Conservation (phyloP, 2,113 vertebrate species). For the Eptesicus fuscus region DNA sequence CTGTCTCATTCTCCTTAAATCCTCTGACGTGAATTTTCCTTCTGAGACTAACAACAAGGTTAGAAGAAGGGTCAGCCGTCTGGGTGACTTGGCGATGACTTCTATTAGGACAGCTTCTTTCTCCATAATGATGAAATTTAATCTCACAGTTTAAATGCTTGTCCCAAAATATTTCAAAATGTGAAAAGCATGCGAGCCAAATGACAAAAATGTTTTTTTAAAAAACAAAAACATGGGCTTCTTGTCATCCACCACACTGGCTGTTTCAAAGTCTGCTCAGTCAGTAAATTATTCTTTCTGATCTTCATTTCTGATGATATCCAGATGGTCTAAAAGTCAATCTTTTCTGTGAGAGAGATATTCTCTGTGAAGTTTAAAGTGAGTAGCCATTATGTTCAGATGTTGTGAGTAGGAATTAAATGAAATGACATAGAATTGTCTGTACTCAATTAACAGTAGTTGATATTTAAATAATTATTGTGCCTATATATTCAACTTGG, state of each 20-base stretch:
- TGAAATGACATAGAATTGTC: background rate
- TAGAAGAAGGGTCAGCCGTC: constrained; percentile 11
- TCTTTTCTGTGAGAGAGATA: constrained; percentile 44
- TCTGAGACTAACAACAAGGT: background rate
- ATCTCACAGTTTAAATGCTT: constrained; percentile 65
- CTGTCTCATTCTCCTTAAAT: background rate
- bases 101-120: background rate
- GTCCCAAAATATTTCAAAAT: constrained; percentile 74
- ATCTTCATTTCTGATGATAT: constrained; percentile 61
- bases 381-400: background rate
- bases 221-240: constrained; percentile 70
- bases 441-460: background rate
- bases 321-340: constrained; percentile 70
- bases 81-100: constrained; percentile 16
- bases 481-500: background rate
- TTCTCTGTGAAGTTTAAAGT: constrained; percentile 51
- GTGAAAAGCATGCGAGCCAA: constrained; percentile 63
- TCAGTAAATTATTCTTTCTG: constrained; percentile 70
- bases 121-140: constrained; percentile 31
- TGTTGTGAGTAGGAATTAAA: background rate
- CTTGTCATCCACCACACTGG: constrained; percentile 57
- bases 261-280: constrained; percentile 52
- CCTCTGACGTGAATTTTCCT: background rate
- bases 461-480: constrained; percentile 29
- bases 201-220: constrained; percentile 70